These are phyloP conservation scores for Stictocephala bisonia DNA, from an alignment of 2,888 invertebrate genomes.

Conservation along the genomic window DNA sequence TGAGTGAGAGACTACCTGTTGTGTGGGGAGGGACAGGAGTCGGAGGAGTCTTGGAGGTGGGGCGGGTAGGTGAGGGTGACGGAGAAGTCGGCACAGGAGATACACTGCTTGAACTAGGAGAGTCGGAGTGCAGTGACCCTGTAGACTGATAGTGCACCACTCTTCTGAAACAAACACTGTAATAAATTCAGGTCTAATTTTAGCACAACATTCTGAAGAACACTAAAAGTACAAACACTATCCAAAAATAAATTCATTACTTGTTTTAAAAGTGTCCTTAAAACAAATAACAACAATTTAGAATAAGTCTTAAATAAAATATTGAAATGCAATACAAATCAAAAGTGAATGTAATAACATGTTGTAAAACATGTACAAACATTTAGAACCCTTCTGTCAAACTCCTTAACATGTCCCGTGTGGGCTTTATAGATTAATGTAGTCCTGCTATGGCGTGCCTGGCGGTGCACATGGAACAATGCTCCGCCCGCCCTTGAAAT, in stretches of 20 bases:
- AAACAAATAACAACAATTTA: no score
- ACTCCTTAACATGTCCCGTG: no score
- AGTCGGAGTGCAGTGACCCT: constrained; percentile 78
- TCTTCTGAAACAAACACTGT: constrained; percentile 68
- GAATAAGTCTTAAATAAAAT: no score
- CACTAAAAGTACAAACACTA: not conserved
- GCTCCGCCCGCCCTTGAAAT: no score
- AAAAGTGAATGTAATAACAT: no score
- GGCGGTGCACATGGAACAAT: no score
- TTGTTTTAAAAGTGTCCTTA: not conserved
- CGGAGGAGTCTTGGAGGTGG: constrained; percentile 53
- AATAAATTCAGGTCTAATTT: not conserved
- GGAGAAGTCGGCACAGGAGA: constrained; percentile 79
- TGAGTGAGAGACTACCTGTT: constrained; percentile 67
- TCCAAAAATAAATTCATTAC: not conserved
- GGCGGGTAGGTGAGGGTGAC: constrained; percentile 63
- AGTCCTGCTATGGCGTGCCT: no score
- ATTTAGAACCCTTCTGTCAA: no score
- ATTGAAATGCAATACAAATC: no score
- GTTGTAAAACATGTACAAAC: no score
- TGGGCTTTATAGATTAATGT: no score
- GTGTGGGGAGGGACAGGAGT: constrained; percentile 54
- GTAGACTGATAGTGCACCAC: constrained; percentile 86
- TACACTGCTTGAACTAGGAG: constrained; percentile 82
- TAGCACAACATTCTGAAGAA: no score